Evolutionary conservation across 2,888 invertebrate genomes (phyloP).

Genomic region (Pseudeuparius sepicola): DNA sequence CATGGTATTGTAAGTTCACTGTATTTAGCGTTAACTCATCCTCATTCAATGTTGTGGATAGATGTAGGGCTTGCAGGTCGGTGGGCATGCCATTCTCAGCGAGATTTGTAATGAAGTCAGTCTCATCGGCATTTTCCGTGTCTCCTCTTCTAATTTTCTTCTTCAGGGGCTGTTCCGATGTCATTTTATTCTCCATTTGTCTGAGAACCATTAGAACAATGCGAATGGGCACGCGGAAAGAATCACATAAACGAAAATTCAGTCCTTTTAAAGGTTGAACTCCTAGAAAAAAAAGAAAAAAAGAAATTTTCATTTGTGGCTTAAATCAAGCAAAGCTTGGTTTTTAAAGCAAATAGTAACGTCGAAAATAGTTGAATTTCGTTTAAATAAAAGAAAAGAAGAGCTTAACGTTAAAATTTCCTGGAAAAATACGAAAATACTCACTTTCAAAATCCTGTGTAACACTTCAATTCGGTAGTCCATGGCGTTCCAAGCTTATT

Average conservation of each 20-base stretch:
- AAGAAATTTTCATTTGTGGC: too few species aligned
- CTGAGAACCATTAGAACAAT: conserved; percentile 57
- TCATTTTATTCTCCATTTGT: conserved; percentile 51
- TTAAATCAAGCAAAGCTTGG: too few species aligned
- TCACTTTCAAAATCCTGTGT: conserved; percentile 27
- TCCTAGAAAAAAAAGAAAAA: too few species aligned
- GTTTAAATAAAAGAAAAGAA: not conserved
- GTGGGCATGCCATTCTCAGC: conserved; percentile 37
- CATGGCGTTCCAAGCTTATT: conserved; percentile 20
- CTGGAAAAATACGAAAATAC: too few species aligned
- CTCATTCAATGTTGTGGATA: conserved; percentile 33
- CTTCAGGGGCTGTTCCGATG: conserved; percentile 73
- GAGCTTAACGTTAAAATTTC: not conserved
- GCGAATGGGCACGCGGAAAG: too few species aligned
- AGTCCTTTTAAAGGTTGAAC: too few species aligned
- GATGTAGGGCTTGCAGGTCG: conserved; percentile 33
- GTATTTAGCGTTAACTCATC: conserved; percentile 32
- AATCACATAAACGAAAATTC: not conserved
- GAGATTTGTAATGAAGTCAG: conserved; percentile 44
- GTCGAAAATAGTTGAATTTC: too few species aligned
- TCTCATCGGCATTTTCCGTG: conserved; percentile 47
- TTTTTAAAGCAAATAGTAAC: too few species aligned
- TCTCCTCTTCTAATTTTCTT: conserved; percentile 66
- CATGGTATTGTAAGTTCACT: conserved; percentile 29
- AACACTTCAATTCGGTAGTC: conserved; percentile 30